Base-by-base conservation (phyloP, 2,113 vertebrate species). In the Entosphenus tridentatus region DNA sequence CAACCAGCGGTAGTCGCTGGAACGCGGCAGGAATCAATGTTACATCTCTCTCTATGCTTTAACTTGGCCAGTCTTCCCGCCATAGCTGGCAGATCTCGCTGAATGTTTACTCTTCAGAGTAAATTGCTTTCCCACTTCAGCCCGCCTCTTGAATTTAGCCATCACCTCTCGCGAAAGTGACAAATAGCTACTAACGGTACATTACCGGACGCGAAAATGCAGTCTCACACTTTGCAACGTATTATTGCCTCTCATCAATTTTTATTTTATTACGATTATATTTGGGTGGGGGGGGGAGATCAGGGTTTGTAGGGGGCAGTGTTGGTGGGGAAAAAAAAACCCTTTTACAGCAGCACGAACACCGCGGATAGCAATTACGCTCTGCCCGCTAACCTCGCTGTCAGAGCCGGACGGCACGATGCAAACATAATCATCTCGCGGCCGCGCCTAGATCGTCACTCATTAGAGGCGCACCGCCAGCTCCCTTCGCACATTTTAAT, bases 401-500 rank as follows among this genome's bases (percentile, higher is more conserved):
- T 21, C 62, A 16, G 62, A 21, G 62, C n/a, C 21, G 62, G n/a
- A 16, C 62, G 9, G 62, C 62, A 21, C n/a, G n/a, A 65, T 21
- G 62, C 62, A 65, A 65, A 65, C 62, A 65, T 65, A 65, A 65
- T 65, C 62, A 65, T 65, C 62, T 21, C 62, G 62, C 62, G 62
- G 62, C 21, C 21, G 9, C 62, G 62, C n/a, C n/a, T 21, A 10
- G n/a, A n/a, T 65, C 62, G n/a, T 65, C 62, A 65, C 62, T 65
- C 62, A 65, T 65, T 65, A 65, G 62, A 65, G 62, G 62, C 62
- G 10, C 62, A 21, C 62, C 62, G 62, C 62, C 21, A 65, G 62
- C 62, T 65, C 21, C 62, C 39, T 65, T 65, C 21, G 62, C 62
- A 65, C 62, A 21, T 65, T 65, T 65, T 65, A 65, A 65, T 65